Percentiles rank a stretch among this genome's conserved stretches.
Evolutionary conservation across 2,113 vertebrate species (phyloP).

Genomic region (Antechinus stuartii): DNA sequence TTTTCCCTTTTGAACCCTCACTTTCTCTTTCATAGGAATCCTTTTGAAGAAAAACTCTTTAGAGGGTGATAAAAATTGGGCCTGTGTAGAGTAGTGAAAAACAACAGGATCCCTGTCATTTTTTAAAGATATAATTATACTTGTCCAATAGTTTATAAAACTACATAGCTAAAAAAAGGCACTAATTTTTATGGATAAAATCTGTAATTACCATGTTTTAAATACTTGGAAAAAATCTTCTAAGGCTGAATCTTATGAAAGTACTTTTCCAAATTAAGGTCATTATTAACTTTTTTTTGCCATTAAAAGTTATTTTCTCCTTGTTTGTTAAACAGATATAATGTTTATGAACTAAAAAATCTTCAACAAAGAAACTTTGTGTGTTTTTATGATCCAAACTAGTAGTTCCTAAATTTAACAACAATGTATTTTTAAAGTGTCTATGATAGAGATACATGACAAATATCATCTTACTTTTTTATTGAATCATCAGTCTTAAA

Average conservation of each 20-base stretch:
- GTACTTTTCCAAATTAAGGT: constrained; percentile 20
- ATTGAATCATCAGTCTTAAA: constrained; percentile 51
- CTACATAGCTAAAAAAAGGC: constrained; percentile 52
- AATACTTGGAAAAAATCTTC: constrained; percentile 65
- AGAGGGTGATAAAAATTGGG: constrained; percentile 6
- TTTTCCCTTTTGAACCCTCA: not conserved
- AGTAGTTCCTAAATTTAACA: constrained; percentile 66
- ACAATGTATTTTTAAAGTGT: constrained; percentile 58
- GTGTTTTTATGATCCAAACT: constrained; percentile 66
- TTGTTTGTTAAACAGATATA: constrained; percentile 34
- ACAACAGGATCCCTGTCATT: constrained; percentile 48
- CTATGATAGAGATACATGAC: constrained; percentile 62
- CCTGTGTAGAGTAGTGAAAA: constrained; percentile 30
- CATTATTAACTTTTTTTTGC: constrained; percentile 18
- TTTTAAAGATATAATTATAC: constrained; percentile 62
- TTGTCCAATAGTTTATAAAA: constrained; percentile 70
- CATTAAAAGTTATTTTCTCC: constrained; percentile 28
- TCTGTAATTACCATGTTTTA: constrained; percentile 62
- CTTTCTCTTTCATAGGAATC: not conserved
- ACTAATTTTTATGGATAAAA: constrained; percentile 62
- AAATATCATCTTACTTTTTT: constrained; percentile 68
- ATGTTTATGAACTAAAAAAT: constrained; percentile 59
- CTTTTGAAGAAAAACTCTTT: not conserved
- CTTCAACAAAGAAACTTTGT: constrained; percentile 53
- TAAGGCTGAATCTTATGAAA: constrained; percentile 7